A percentile compares a stretch with the other conserved stretches of the same genome.
phyloP scores from a whole-genome alignment of 1,140 invertebrate species.

The Acromyrmex charruanus region DNA sequence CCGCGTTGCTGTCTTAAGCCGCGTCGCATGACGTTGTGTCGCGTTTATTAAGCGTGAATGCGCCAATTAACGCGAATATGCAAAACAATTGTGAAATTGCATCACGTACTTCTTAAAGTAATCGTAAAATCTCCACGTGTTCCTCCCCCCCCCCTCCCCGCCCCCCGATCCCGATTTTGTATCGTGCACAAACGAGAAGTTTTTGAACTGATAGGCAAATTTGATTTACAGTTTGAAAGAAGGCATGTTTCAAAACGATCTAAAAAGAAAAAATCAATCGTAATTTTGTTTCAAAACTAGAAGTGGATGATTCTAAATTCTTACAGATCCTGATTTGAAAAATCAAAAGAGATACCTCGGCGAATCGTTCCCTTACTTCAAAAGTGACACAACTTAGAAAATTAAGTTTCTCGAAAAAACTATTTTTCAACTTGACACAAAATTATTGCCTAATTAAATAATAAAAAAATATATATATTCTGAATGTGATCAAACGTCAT shows the following conservation, averaged over 20 bases:
- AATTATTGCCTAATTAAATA: no score
- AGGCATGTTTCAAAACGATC: not conserved
- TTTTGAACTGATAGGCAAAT: not conserved
- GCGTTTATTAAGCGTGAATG: not conserved
- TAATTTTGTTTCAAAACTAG: not conserved
- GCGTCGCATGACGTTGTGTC: not conserved
- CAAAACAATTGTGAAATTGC: constrained; percentile 17
- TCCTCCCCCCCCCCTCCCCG: not conserved
- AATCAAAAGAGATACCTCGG: not conserved
- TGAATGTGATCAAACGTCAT: no score
- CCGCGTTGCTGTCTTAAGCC: not conserved
- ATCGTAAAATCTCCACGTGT: constrained; percentile 9
- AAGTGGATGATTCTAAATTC: not conserved
- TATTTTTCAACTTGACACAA: no score
- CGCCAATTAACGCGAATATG: not conserved
- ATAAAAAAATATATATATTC: no score
- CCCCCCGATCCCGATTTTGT: not conserved
- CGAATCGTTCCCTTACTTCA: no score
- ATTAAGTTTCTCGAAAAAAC: no score
- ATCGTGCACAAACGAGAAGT: not conserved
- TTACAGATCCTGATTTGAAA: not conserved
- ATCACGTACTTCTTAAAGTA: constrained; percentile 3
- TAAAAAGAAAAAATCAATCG: not conserved
- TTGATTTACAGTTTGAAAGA: not conserved
- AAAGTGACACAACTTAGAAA: no score